Base-by-base conservation (phyloP, 2,888 invertebrate genomes). In the Teleogryllus oceanicus region DNA sequence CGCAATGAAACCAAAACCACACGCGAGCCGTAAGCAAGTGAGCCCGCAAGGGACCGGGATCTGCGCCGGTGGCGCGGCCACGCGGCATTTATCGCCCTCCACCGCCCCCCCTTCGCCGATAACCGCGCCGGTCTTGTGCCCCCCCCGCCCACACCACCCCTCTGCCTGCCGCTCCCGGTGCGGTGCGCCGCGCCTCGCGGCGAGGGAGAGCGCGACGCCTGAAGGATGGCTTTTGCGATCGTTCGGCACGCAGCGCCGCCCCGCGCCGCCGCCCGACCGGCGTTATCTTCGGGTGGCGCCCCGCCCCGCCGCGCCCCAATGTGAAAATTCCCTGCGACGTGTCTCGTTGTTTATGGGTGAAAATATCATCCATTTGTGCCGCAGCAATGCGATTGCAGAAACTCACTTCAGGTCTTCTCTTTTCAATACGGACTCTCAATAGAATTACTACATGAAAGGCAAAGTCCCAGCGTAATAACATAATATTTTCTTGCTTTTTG, bases 161-260 rank as follows among this genome's bases (percentile, higher is more conserved):
- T 62, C 62, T 62, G 62, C 62, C 13, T n/a, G 13, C 62, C 24
- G 24, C 24, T 24, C 24, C 24, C 24, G 24, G 24, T 24, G 24
- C 24, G 24, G 24, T 24, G 24, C 24, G 24, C 2, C 2, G 24
- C 24, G 24, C 24, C n/a, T n/a, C 62, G 62, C 62, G 16, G 62
- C 13, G 16, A 62, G 62, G 16, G 62, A 18, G 13, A 18, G 62
- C 3, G 13, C 62, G 62, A 18, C 62, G 62, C 62, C 62, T 62
- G 62, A 62, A 62, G 62, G 62, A 62, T 62, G 62, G 62, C 62
- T 62, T 62, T 62, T 62, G 62, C 62, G 62, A 62, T 62, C 37
- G 37, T 37, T 62, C 62, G 16, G 62, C 62, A 10, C n/a, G 13
- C 62, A 62, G 4, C 62, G 4, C 62, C 62, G 13, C n/a, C 11